These are phyloP conservation scores for Melanocharis versteri DNA, from an alignment of 2,113 vertebrate genomes.

Conservation along the genomic window DNA sequence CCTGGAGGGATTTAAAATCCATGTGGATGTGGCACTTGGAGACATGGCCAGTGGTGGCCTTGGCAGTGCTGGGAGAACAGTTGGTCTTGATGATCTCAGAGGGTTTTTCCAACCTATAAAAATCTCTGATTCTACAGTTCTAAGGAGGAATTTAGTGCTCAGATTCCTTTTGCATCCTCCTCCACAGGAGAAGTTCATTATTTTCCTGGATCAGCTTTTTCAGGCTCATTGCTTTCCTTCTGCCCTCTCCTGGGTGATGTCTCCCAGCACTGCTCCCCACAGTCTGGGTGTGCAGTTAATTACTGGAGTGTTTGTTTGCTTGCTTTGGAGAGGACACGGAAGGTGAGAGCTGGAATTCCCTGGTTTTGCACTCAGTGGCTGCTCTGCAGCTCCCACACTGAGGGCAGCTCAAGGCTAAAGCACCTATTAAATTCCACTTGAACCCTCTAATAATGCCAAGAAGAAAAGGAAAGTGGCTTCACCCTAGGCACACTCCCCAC, in stretches of 20 bases:
- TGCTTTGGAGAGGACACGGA: neutral
- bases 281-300: neutral
- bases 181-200: neutral
- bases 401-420: slow-evolving; percentile 8
- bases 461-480: neutral
- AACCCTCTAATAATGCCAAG: neutral
- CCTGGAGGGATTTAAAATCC: neutral
- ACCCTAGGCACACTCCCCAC: neutral
- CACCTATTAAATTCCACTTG: slow-evolving; percentile 45
- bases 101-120: neutral
- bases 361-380: neutral
- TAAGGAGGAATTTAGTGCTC: neutral
- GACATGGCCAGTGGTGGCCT: neutral
- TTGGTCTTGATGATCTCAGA: neutral
- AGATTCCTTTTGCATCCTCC: neutral
- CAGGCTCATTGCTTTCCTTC: neutral
- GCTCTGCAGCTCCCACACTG: neutral
- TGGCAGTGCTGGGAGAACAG: neutral
- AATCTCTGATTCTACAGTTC: neutral
- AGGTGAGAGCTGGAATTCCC: neutral
- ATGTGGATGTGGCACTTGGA: neutral
- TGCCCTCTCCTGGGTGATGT: neutral
- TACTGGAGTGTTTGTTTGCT: neutral
- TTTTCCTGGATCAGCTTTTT: neutral
- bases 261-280: neutral